Conservation (phyloP, 2,797 vertebrate genomes). For the Semaprochilodus insignis region DNA sequence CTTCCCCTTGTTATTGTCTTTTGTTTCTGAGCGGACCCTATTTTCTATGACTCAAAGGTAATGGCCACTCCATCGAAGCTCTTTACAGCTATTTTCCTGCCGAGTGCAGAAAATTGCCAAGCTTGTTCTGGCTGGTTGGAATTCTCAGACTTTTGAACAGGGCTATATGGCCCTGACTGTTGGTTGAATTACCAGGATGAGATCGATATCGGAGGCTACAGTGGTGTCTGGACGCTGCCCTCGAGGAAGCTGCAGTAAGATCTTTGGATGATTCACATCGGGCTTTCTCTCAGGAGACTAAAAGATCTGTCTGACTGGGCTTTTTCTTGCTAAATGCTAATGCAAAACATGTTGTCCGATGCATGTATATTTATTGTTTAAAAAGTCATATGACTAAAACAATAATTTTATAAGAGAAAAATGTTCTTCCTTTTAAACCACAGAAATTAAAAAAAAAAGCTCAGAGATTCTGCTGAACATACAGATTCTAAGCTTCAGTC, state of each 20-base stretch:
- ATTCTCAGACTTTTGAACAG: constrained; percentile 13
- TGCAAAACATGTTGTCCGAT: background rate
- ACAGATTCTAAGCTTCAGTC: too few relatives aligned
- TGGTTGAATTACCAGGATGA: background rate
- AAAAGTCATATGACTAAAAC: too few relatives aligned
- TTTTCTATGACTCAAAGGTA: constrained; percentile 25
- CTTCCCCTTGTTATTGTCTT: constrained; percentile 22
- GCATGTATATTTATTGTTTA: too few relatives aligned
- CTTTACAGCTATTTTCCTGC: constrained; percentile 16
- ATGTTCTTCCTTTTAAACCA: too few relatives aligned
- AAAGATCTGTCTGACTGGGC: background rate
- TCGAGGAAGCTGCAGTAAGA: background rate
- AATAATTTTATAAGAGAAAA: too few relatives aligned
- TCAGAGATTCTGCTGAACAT: too few relatives aligned
- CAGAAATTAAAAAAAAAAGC: too few relatives aligned
- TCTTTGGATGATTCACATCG: constrained; percentile 15
- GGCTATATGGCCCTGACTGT: constrained; percentile 1
- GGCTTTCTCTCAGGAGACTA: background rate
- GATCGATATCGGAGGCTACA: constrained; percentile 18
- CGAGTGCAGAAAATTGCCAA: constrained; percentile 22
- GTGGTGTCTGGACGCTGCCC: constrained; percentile 4
- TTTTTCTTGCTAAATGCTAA: background rate
- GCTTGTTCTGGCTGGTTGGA: background rate
- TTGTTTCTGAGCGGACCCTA: constrained; percentile 12
- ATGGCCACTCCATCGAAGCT: constrained; percentile 33